Evolutionary conservation across 2,888 invertebrate genomes (phyloP), one percentile per base, ranked within the genome.

Genomic region (Odontocerum albicorne): DNA sequence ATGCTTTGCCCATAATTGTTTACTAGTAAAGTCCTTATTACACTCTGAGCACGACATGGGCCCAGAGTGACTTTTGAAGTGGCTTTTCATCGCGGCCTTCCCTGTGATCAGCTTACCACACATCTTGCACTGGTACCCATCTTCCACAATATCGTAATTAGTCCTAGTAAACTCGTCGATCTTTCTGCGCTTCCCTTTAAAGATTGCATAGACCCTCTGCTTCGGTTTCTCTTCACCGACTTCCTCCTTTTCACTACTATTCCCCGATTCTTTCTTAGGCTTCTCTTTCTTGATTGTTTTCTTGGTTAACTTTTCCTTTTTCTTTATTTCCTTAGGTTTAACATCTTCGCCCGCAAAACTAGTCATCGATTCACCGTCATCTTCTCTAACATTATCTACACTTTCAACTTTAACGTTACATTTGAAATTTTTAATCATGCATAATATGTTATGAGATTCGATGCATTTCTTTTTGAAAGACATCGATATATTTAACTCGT

Each of bases 1-100:
- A 13, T 50, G 50, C 21, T 50, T 50, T 2, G 50, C 50, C 50
- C 50, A 50, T n/a, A 50, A 35, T 22, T 50, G 50, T 35, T 50
- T 50, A 22, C 50, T 50, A 12, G 39, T 50, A 35, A 50, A 50
- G 43, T 50, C 50, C 35, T 50, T 50, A 16, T 50, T 50, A 19
- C 50, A 50, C 38, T 50, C 50, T 3, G 50, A 50, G 22, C 50
- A 50, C 17, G 50, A 42, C 50, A 50, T 50, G 43, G 50, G 50
- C 2, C 50, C 50, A 4, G 50, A 50, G 43, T 50, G 50, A n/a
- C 50, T 50, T 43, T 50, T 50, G 35, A 50, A 50, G 13, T 50
- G 50, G 22, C 50, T 50, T 35, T 50, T 50, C 50, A 50, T 50
- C 21, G 50, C 50, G 13, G 50, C 50, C 13, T 42, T 32, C 19